These are phyloP conservation scores for Lissocephala sabroskyi DNA, from an alignment of 2,888 invertebrate genomes.

Conservation along the genomic window DNA sequence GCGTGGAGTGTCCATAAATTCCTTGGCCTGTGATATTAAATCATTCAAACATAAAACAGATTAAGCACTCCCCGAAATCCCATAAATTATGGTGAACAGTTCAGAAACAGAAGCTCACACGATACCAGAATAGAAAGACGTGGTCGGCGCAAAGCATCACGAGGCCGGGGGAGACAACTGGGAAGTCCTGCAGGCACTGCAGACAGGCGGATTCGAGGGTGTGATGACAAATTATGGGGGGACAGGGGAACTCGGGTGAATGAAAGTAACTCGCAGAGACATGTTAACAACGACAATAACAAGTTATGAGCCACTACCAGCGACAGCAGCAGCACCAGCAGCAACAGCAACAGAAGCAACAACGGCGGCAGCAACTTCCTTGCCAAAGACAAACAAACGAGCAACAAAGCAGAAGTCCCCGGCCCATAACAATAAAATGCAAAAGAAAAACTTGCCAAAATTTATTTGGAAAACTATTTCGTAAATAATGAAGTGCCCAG, in stretches of 20 bases:
- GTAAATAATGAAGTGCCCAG: conserved; percentile 36
- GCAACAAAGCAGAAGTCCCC: conserved; percentile 1
- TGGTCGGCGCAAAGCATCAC: too few species aligned
- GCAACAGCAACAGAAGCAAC: too few species aligned
- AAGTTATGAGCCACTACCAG: conserved; percentile 38
- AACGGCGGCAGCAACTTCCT: conserved; percentile 8
- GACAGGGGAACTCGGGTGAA: conserved; percentile 1
- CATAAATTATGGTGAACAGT: conserved; percentile 34
- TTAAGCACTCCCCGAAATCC: conserved; percentile 24
- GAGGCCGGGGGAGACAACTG: not conserved
- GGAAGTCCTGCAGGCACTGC: conserved; percentile 6
- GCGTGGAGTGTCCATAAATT: too few species aligned
- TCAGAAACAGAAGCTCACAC: conserved; percentile 13
- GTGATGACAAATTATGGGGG: conserved; percentile 32
- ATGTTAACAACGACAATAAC: conserved; percentile 63
- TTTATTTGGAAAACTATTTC: conserved; percentile 54
- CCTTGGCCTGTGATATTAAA: too few species aligned
- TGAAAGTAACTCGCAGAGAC: conserved; percentile 23
- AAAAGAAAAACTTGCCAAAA: too few species aligned
- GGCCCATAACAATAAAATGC: conserved; percentile 52
- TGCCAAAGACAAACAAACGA: conserved; percentile 17
- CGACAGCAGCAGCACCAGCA: too few species aligned
- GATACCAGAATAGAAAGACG: not conserved
- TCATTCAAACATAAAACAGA: conserved; percentile 28
- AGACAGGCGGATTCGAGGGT: conserved; percentile 10